Conservation (phyloP, 2,888 invertebrate genomes). For the Listrodromus nycthemerus region DNA sequence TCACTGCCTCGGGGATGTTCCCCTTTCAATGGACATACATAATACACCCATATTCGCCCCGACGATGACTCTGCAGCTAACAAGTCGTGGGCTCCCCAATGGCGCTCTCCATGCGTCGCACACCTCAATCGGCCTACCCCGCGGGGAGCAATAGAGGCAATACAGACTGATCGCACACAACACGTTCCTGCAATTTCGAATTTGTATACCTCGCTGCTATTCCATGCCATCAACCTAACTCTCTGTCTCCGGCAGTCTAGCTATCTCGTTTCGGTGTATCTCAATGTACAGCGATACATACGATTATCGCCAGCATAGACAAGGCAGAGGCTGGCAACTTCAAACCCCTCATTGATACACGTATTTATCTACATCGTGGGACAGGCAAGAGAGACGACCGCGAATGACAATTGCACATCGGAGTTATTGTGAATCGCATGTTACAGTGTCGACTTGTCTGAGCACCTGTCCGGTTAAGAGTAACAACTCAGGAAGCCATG, state of each 20-base stretch:
- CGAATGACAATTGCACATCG: conserved; percentile 71
- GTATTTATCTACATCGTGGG: conserved; percentile 45
- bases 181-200: conserved; percentile 61
- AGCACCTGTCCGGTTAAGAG: conserved; percentile 29
- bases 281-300: not conserved
- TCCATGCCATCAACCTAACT: conserved; percentile 26
- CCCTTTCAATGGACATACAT: conserved; percentile 3
- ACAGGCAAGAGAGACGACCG: conserved; percentile 59
- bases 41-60: not conserved
- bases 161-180: conserved; percentile 37
- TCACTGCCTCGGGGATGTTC: not conserved
- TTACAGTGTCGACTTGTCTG: conserved; percentile 50
- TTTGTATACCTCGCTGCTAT: conserved; percentile 53
- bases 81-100: conserved; percentile 5
- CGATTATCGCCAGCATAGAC: not conserved
- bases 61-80: not conserved
- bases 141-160: conserved; percentile 56
- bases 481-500: conserved; percentile 47
- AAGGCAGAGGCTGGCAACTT: not conserved
- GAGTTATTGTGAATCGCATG: conserved; percentile 69
- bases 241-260: not conserved
- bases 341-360: not conserved
- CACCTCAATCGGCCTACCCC: conserved; percentile 45
- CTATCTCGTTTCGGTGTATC: conserved; percentile 2
- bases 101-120: not conserved